Percentiles rank a stretch among this genome's conserved stretches.
Conservation (phyloP, 2,113 vertebrate genomes). For the Odontophorus gujanensis region DNA sequence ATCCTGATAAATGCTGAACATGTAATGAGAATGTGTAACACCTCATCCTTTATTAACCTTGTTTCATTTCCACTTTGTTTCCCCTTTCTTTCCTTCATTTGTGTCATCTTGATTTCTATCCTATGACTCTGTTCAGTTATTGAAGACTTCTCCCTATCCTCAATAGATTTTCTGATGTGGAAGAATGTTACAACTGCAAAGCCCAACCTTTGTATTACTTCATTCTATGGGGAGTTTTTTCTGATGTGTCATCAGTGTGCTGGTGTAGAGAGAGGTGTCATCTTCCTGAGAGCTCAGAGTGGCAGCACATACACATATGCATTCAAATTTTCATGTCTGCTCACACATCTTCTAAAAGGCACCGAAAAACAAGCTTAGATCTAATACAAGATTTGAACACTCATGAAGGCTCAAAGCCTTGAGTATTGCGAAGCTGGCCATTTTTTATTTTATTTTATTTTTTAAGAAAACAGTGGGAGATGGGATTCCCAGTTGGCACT, state of each 20-base stretch:
- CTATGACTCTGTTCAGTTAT: neutral
- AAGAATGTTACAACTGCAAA: slow-evolving; percentile 9
- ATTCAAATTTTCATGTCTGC: neutral
- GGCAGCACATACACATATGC: neutral
- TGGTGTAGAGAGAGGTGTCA: neutral
- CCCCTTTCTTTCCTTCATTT: neutral
- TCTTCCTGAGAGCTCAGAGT: neutral
- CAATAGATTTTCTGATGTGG: neutral
- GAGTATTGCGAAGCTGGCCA: neutral
- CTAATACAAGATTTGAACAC: neutral
- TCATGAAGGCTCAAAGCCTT: neutral
- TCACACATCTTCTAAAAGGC: neutral
- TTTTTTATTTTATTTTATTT: neutral
- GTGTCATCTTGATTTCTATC: neutral
- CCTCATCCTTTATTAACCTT: neutral
- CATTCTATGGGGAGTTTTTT: neutral
- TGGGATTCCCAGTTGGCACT: neutral
- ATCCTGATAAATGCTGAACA: neutral
- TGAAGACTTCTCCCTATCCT: neutral
- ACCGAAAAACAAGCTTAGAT: neutral
- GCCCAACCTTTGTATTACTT: neutral
- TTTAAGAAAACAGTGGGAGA: no score
- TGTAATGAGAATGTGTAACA: neutral
- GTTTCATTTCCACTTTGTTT: neutral
- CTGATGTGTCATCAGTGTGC: neutral